Conservation (phyloP, 2,113 vertebrate genomes). For the Vidua macroura region DNA sequence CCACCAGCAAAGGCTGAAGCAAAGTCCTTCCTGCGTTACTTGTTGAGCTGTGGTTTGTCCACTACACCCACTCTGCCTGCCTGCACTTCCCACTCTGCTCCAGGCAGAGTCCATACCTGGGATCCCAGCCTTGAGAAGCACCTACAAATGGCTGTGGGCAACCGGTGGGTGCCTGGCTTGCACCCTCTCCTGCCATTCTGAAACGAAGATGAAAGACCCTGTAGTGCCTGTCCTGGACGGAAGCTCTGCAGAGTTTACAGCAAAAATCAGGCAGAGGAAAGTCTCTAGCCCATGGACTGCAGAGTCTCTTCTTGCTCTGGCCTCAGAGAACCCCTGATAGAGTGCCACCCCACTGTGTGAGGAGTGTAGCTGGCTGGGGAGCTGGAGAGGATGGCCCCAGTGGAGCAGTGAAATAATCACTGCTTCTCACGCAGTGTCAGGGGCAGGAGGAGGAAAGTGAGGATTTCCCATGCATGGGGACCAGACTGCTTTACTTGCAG, state of each 20-base stretch:
- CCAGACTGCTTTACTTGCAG: not conserved
- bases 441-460: not conserved
- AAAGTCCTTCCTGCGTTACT: not conserved
- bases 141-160: not conserved
- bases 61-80: accelerated
- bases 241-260: not conserved
- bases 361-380: not conserved
- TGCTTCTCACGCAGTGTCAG: not conserved
- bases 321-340: not conserved
- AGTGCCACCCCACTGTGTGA: accelerated
- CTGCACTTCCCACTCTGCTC: not conserved
- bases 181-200: not conserved
- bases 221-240: not conserved
- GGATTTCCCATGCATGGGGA: not conserved
- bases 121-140: not conserved
- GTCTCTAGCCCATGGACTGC: not conserved
- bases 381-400: not conserved
- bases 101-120: not conserved
- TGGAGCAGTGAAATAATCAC: not conserved
- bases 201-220: not conserved
- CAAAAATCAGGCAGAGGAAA: not conserved
- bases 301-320: not conserved
- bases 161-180: not conserved
- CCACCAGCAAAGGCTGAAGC: not conserved
- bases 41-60: not conserved